Percentiles rank a stretch among this genome's conserved stretches.
phyloP scores from a whole-genome alignment of 2,888 invertebrate species.

The Cantharis rufa region DNA sequence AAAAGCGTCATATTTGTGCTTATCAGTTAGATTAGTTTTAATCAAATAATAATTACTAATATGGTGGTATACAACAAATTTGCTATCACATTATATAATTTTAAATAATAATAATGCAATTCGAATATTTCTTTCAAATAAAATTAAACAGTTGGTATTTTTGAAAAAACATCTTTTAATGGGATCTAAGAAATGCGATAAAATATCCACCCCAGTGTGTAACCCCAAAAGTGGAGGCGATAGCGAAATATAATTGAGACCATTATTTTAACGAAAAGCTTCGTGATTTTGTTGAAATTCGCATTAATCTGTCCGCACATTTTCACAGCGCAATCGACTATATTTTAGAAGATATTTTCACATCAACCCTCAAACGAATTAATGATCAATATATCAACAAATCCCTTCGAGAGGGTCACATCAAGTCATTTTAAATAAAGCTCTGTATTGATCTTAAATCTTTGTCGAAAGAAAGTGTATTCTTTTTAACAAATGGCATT shows the following conservation, averaged over 20 bases:
- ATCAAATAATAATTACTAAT: slow-evolving; percentile 15
- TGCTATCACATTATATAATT: background rate
- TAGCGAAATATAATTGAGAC: background rate
- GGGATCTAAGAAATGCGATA: background rate
- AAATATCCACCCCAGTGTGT: background rate
- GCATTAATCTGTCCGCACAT: slow-evolving; percentile 20
- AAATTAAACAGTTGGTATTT: background rate
- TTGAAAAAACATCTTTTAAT: background rate
- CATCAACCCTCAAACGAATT: slow-evolving; percentile 19
- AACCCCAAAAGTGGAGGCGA: background rate
- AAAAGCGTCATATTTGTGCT: slow-evolving; percentile 13
- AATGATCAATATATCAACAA: slow-evolving; percentile 29
- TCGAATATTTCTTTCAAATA: background rate
- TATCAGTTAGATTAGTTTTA: slow-evolving; percentile 19
- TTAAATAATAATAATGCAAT: background rate
- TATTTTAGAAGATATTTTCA: slow-evolving; percentile 23
- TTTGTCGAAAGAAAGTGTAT: background rate
- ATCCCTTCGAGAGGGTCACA: slow-evolving; percentile 21
- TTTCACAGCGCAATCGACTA: slow-evolving; percentile 22
- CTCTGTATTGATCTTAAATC: background rate
- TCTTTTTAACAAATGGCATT: background rate
- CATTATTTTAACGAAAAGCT: slow-evolving; percentile 14
- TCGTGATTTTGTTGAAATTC: slow-evolving; percentile 1
- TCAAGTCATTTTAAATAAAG: slow-evolving; percentile 14
- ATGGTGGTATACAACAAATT: slow-evolving; percentile 8